These are phyloP conservation scores for Cheilosia variabilis DNA, from an alignment of 2,888 invertebrate species.

Conservation along the genomic window DNA sequence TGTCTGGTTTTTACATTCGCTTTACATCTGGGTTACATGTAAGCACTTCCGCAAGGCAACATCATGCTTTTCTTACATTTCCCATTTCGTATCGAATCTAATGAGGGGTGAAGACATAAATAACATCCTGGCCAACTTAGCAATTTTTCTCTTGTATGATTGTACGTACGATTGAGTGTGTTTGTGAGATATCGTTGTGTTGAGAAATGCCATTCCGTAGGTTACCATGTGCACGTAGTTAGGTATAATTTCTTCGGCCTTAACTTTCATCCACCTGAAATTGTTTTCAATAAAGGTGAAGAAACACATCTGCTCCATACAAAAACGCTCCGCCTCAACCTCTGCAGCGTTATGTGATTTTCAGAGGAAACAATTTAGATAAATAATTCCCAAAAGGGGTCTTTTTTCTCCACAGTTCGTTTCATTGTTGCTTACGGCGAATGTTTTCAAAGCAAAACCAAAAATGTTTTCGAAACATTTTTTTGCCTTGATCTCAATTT, in stretches of 20 bases:
- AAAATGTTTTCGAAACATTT: constrained; percentile 50
- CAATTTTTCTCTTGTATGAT: constrained; percentile 52
- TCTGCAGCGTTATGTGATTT: constrained; percentile 57
- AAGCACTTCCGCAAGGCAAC: constrained; percentile 41
- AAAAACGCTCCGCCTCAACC: constrained; percentile 8
- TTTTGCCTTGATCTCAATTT: constrained; percentile 50
- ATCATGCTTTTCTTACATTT: constrained; percentile 52
- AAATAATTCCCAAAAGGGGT: constrained; percentile 62
- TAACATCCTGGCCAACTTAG: constrained; percentile 71
- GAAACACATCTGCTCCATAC: constrained; percentile 65
- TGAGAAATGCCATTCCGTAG: constrained; percentile 34
- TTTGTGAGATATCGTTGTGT: constrained; percentile 66
- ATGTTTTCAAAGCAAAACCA: constrained; percentile 17
- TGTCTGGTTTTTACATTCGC: constrained; percentile 37
- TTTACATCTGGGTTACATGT: constrained; percentile 48
- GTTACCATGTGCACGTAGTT: constrained; percentile 68
- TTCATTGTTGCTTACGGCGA: constrained; percentile 33
- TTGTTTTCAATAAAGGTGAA: constrained; percentile 73
- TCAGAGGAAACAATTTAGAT: constrained; percentile 56
- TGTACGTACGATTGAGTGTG: constrained; percentile 3
- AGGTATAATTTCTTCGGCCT: constrained; percentile 64
- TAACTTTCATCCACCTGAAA: constrained; percentile 68
- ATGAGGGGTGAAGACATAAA: constrained; percentile 72
- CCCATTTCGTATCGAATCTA: constrained; percentile 64
- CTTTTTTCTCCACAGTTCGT: constrained; percentile 21